A percentile compares a stretch with the other conserved stretches of the same genome.
These are phyloP conservation scores for Myotis pilosus DNA, from an alignment of 2,797 vertebrate genomes.

Conservation along the genomic window DNA sequence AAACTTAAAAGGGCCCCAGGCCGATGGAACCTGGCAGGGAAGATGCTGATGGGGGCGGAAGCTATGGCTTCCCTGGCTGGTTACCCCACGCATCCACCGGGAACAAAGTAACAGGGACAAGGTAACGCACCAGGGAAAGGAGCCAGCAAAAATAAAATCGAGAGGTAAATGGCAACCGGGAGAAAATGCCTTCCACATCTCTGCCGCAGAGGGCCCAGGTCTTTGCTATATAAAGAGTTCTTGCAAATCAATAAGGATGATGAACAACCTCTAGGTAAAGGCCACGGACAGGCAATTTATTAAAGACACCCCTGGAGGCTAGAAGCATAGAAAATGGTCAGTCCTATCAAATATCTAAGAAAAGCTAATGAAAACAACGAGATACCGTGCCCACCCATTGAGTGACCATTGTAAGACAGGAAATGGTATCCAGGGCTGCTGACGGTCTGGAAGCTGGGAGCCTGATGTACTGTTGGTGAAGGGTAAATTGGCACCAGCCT, in stretches of 20 bases:
- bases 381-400: background rate
- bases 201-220: background rate
- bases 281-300: background rate
- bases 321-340: background rate
- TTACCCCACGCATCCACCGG: background rate
- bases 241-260: conserved; percentile 41
- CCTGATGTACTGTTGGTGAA: rapidly evolving
- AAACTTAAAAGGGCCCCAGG: conserved; percentile 47
- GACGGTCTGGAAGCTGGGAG: background rate
- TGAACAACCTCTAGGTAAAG: background rate
- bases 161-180: background rate
- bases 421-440: too few species aligned
- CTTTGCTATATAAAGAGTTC: conserved; percentile 64
- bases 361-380: background rate
- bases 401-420: background rate
- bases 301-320: background rate
- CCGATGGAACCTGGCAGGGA: background rate
- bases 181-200: background rate
- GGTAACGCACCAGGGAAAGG: background rate
- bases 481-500: background rate
- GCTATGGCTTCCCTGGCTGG: background rate
- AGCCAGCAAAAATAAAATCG: background rate
- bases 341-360: background rate
- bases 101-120: background rate
- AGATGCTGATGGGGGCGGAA: background rate